Base-by-base conservation (phyloP, 2,797 vertebrate genomes). In the Pangasius mekongensis region DNA sequence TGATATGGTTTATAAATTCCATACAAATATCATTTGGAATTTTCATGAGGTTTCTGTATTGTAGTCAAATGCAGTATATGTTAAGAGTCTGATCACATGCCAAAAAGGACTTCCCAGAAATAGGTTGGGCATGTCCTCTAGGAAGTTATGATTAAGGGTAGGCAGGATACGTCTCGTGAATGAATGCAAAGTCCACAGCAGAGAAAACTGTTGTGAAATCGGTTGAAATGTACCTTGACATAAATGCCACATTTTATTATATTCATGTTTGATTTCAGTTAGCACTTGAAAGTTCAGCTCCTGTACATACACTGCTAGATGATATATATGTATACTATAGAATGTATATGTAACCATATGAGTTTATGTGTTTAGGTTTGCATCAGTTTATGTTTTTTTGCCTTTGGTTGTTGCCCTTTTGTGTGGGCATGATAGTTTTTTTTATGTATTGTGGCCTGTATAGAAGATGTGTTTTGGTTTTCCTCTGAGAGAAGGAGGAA, bases 101-200 rank as follows among this genome's bases (percentile, higher is more conserved):
- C 58, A 9, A 33, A 82, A 10, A 67, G 60, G 47, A 77, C 36
- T 89, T 89, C 43, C 58, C 3, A 58, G 85, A 83, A 84, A 84
- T 24, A 8, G 27, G 54, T 18, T 69, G 36, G 81, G 81, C 39
- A 84, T 43, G 85, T 78, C 1, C 27, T 76, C 13, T 22, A 39
- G 54, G 73, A 89, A 87, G 52, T 83, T 43, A 67, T 77, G 52
- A n/a, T 71, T 39, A 89, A 86, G 49, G 1, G 20, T 33, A 80
- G 76, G 69, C 18, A 84, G 80, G 81, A 85, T 84, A 83, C 47
- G 73, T 71, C 20, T 39, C 27, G 11, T 43, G 14, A 78, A 30
- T 47, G 52, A 86, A 84, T 80, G 27, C 86, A 87, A 89, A 87
- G 85, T 89, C 81, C 88, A 87, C 27, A 69, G 78, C 14, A 49